Evolutionary conservation across 2,797 vertebrate species (phyloP).

Genomic region (Peromyscus aztecus): DNA sequence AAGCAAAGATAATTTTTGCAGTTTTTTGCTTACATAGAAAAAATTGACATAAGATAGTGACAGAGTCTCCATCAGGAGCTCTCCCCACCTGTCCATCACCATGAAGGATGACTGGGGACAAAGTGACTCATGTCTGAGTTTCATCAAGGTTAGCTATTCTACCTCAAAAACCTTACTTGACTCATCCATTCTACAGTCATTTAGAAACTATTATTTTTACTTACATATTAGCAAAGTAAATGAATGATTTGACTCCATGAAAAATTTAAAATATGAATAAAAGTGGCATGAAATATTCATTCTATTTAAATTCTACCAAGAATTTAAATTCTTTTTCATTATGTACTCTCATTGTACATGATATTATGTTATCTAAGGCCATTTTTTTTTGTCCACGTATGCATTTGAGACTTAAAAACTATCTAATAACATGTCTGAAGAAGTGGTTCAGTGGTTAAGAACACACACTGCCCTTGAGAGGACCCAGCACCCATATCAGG

Average conservation of each 20-base stretch:
- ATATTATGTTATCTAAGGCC: neutral
- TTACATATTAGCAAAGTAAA: neutral
- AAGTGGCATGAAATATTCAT: neutral
- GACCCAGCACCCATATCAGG: neutral
- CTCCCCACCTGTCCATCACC: too few species aligned
- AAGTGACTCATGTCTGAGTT: neutral
- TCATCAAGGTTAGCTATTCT: neutral
- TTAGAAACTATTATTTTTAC: conserved; percentile 1
- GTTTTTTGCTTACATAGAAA: neutral
- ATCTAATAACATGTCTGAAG: neutral
- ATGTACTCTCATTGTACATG: neutral
- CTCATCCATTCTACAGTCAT: neutral
- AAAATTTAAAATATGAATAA: conserved; percentile 2
- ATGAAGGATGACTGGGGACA: neutral
- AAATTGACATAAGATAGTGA: neutral
- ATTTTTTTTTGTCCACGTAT: neutral
- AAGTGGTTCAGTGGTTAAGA: neutral
- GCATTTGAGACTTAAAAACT: neutral
- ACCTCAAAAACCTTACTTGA: neutral
- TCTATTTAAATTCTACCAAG: neutral
- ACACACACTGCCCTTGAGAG: neutral
- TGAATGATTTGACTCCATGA: neutral
- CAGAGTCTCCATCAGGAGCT: neutral
- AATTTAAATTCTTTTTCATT: neutral
- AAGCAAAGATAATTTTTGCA: conserved; percentile 12